phyloP scores from a whole-genome alignment of 2,888 invertebrate genomes.

The Rotaria macrura region DNA sequence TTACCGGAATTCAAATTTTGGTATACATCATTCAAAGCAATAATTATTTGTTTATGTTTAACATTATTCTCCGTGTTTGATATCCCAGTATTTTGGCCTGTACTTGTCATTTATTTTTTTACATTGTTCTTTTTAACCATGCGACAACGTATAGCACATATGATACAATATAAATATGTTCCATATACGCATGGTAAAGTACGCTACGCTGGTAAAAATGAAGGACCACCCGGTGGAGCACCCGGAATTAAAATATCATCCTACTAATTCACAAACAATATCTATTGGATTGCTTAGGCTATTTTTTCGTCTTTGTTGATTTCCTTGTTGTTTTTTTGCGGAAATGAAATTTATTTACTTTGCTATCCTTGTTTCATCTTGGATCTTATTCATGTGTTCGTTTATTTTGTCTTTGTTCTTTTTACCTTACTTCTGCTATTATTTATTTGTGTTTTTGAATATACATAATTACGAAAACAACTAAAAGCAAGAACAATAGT shows the following conservation, averaged over 20 bases:
- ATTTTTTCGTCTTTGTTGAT: not conserved
- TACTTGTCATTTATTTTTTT: slow-evolving; percentile 98
- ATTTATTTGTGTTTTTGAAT: not conserved
- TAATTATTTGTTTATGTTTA: slow-evolving; percentile 73
- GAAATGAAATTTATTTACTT: not conserved
- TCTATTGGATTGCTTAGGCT: not conserved
- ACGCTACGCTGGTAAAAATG: slow-evolving; percentile 56
- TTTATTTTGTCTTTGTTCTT: not conserved
- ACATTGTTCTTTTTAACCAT: slow-evolving; percentile 94
- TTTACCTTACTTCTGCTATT: not conserved
- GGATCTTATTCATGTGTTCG: not conserved
- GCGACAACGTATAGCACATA: slow-evolving; percentile 99
- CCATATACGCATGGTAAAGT: slow-evolving; percentile 97
- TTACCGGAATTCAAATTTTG: slow-evolving; percentile 99
- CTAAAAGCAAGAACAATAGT: not conserved
- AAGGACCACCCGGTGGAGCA: slow-evolving; percentile 3
- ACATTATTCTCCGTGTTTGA: slow-evolving; percentile 95
- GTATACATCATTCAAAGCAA: slow-evolving; percentile 89
- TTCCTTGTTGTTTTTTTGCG: not conserved
- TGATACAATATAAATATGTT: slow-evolving; percentile 96
- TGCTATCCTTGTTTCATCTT: not conserved
- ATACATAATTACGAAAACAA: not conserved
- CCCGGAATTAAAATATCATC: slow-evolving; percentile 20
- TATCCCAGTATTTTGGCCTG: slow-evolving; percentile 99
- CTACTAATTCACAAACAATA: not conserved